These are phyloP conservation scores for Tiaroga cobitis DNA, from an alignment of 2,797 vertebrate species.

Conservation along the genomic window DNA sequence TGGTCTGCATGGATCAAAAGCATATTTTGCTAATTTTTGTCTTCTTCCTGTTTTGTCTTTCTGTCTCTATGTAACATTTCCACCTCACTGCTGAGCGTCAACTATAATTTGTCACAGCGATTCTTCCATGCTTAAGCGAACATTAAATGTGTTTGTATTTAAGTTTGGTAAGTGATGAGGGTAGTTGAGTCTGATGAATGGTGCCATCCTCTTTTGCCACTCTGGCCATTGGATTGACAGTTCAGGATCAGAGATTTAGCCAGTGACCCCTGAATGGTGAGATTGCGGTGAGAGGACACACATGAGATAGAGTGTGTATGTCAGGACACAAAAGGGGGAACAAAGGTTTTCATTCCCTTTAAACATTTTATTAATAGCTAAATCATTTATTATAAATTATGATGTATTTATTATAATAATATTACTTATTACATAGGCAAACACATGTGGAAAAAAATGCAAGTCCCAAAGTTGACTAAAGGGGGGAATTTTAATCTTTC, in stretches of 20 bases:
- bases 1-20: conserved; percentile 53
- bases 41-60: conserved; percentile 36
- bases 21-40: not conserved
- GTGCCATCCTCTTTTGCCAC: conserved; percentile 39
- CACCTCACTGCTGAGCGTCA: conserved; percentile 44
- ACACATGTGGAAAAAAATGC: not conserved
- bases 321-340: not conserved
- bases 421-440: not conserved
- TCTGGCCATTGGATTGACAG: conserved; percentile 49
- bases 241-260: conserved; percentile 59
- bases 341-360: too few relatives aligned
- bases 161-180: conserved; percentile 49
- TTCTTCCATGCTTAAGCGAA: conserved; percentile 49
- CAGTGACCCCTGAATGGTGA: conserved; percentile 57
- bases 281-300: not conserved
- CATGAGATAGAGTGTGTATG: not conserved
- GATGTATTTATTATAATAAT: not conserved
- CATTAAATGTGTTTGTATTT: conserved; percentile 55
- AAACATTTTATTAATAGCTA: not conserved
- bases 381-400: not conserved
- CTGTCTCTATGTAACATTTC: conserved; percentile 51
- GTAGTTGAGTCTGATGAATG: conserved; percentile 33
- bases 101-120: conserved; percentile 53
- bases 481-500: not conserved
- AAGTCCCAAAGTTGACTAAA: not conserved